Percentiles rank a stretch among this genome's conserved stretches.
Evolutionary conservation across 2,113 vertebrate genomes (phyloP).

Genomic region (Anser brachyrhynchus): DNA sequence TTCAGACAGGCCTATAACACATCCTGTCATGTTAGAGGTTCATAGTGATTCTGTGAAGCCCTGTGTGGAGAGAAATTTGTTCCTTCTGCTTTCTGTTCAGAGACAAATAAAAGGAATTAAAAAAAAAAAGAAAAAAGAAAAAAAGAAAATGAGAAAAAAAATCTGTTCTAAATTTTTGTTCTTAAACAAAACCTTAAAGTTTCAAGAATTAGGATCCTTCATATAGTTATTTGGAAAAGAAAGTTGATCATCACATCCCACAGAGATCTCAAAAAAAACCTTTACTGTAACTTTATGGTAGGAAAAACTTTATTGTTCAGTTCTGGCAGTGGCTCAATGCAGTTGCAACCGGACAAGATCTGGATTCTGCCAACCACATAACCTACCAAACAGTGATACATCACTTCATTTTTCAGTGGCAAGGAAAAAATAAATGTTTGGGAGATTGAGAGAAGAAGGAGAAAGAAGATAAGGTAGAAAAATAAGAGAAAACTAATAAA

Average conservation of each 20-base stretch:
- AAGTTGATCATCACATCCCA: not conserved
- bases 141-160: not conserved
- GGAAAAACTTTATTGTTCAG: not conserved
- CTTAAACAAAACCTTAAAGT: not conserved
- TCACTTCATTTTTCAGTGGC: not conserved
- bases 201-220: not conserved
- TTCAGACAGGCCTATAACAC: not conserved
- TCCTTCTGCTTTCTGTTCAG: not conserved
- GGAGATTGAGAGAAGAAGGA: not conserved
- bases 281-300: not conserved
- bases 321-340: not conserved
- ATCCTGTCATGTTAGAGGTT: not conserved
- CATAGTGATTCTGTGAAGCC: not conserved
- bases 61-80: not conserved
- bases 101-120: not conserved
- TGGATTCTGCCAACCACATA: not conserved
- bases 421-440: not conserved
- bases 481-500: not conserved
- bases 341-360: not conserved
- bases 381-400: not conserved
- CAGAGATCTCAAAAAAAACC: not conserved
- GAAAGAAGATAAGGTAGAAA: not conserved
- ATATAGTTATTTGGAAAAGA: not conserved
- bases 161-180: not conserved
- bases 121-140: not conserved